Base-by-base conservation (phyloP, 2,797 vertebrate genomes). In the Pampus argenteus region DNA sequence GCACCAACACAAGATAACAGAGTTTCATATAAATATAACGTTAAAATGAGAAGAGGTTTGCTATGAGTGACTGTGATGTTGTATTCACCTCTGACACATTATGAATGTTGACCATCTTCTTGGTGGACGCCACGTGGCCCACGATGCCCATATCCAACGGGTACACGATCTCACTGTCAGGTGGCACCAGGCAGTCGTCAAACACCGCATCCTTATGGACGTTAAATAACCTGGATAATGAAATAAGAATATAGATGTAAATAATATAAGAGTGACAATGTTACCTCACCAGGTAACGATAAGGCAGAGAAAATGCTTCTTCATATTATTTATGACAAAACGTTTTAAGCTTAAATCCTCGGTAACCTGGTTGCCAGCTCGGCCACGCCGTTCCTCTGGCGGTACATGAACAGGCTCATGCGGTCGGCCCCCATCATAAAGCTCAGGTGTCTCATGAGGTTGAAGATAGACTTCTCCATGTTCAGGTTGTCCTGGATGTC, bases 371-470 rank as follows among this genome's bases (percentile, higher is more conserved):
- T 97, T 34, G 96, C 96, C 9, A 97, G 89, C 86, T 97, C 96
- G 0, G 94, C 95, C 0, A 91, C 91, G n/a, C 96, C 96, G 1
- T 97, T 97, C 63, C 96, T 94, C 85, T 94, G 92, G 36, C 96
- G 89, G 89, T 96, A 95, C 96, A 96, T 95, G 91, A 97, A 97
- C 25, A 97, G 95, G 28, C 96, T 97, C 95, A 96, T 96, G 71
- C 92, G 91, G 36, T 97, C 95, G 0, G 95, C 94, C 44, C 88
- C 92, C 58, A 96, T 71, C 71, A 97, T 93, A 87, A 96, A 97
- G 83, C 92, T 88, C 28, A 97, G 90, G 87, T 95, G 95, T 29
- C 79, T 94, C 94, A 97, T 95, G 55, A 96, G 92, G 23, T 95
- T 97, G 91, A 97, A 96, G 60, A 96, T 55, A 3, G 93, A 92